Conservation (phyloP, 2,888 invertebrate species). For the Notodonta dromedarius region DNA sequence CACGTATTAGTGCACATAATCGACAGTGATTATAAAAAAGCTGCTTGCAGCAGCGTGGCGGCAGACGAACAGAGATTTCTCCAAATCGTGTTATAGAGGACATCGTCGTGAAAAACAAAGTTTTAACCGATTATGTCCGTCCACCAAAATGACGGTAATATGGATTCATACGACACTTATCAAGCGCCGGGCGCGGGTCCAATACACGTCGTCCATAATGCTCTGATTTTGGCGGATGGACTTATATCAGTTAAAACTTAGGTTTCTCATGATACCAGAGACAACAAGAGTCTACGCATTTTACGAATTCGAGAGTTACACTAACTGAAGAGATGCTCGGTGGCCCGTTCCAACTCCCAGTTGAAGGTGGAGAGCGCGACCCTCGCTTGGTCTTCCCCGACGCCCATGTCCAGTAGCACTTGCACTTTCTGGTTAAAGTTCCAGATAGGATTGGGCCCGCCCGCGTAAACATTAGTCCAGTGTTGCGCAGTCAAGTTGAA, state of each 20-base stretch:
- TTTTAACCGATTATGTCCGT: not conserved
- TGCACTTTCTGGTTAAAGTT: constrained; percentile 95
- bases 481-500: constrained; percentile 96
- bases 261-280: constrained; percentile 19
- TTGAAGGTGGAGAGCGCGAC: constrained; percentile 96
- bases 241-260: not conserved
- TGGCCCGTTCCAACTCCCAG: constrained; percentile 97
- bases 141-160: not conserved
- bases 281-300: constrained; percentile 22
- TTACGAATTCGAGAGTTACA: constrained; percentile 18
- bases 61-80: not conserved
- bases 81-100: not conserved
- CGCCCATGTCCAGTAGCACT: constrained; percentile 96
- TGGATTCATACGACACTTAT: not conserved
- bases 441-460: constrained; percentile 84
- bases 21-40: not conserved
- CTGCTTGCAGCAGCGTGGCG: not conserved
- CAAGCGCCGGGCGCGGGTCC: too few species aligned
- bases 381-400: constrained; percentile 94
- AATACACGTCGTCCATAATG: too few species aligned
- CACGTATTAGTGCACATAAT: not conserved
- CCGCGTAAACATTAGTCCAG: constrained; percentile 98
- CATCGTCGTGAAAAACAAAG: not conserved
- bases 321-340: constrained; percentile 86
- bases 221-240: not conserved